A percentile compares a stretch with the other conserved stretches of the same genome.
Evolutionary conservation across 2,797 vertebrate species (phyloP).

Genomic region (Danio jaintianensis): DNA sequence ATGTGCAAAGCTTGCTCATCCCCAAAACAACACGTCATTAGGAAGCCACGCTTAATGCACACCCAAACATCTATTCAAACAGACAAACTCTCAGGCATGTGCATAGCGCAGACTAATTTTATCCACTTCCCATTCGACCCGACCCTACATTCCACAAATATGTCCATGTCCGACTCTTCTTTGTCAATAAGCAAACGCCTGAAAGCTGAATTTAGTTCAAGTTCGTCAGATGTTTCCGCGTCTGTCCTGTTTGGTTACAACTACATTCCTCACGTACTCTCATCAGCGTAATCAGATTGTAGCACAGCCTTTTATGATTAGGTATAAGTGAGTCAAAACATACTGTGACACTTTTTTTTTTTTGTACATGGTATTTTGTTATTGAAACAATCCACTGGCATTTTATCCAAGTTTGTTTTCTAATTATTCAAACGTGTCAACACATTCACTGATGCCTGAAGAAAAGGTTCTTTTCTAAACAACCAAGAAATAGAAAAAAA

Average conservation of each 20-base stretch:
- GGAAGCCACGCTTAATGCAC: constrained; percentile 31
- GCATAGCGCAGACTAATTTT: constrained; percentile 22
- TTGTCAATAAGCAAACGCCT: not conserved
- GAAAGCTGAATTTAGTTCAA: not conserved
- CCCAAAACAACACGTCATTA: constrained; percentile 38
- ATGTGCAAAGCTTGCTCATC: constrained; percentile 39
- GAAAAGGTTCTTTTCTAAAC: not conserved
- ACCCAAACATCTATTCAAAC: constrained; percentile 45
- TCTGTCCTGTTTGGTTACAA: not conserved
- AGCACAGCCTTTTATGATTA: not conserved
- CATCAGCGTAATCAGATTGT: not conserved
- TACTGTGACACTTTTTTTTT: not conserved
- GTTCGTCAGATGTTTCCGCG: constrained; percentile 2
- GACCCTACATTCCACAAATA: constrained; percentile 28
- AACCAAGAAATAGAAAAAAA: not conserved
- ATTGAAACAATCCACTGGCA: not conserved
- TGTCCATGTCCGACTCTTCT: not conserved
- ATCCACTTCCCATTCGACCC: constrained; percentile 29
- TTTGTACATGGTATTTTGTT: not conserved
- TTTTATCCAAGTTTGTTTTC: not conserved
- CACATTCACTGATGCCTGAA: not conserved
- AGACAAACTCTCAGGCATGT: constrained; percentile 22
- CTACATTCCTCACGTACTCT: not conserved
- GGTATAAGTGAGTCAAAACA: not conserved
- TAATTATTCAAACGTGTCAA: not conserved